These are phyloP conservation scores for Saimiri boliviensis DNA, from an alignment of 2,113 vertebrate genomes.

Conservation along the genomic window DNA sequence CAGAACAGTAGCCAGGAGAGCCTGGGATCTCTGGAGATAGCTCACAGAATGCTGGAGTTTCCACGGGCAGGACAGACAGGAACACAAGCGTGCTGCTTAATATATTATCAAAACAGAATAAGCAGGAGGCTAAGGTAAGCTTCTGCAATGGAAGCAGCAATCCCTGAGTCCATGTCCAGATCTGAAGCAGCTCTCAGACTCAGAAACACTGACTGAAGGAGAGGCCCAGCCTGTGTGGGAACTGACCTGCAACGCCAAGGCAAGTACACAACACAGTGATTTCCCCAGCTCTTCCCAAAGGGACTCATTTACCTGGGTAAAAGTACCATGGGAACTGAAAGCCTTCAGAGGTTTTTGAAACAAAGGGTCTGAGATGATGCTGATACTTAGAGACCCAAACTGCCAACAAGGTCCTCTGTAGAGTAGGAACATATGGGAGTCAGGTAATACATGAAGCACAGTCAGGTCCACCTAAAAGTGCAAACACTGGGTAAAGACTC, in stretches of 20 bases:
- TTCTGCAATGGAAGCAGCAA: not conserved
- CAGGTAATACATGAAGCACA: not conserved
- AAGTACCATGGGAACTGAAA: not conserved
- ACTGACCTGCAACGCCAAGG: too few relatives aligned
- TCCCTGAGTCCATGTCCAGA: not conserved
- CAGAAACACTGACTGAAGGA: not conserved
- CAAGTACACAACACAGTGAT: not conserved
- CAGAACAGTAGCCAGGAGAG: not conserved
- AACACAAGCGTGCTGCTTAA: not conserved
- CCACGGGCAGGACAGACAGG: not conserved
- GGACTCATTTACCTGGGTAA: not conserved
- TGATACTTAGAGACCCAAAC: not conserved
- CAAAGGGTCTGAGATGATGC: not conserved
- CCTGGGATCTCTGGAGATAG: not conserved
- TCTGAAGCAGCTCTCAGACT: not conserved
- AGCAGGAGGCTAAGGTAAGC: not conserved
- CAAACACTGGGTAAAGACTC: not conserved
- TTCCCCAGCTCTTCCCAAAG: not conserved
- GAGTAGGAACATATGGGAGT: not conserved
- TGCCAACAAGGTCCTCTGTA: not conserved
- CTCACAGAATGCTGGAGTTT: not conserved
- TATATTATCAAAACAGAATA: not conserved
- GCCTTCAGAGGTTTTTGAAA: not conserved
- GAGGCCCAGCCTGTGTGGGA: not conserved
- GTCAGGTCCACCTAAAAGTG: not conserved